Evolutionary conservation across 2,113 vertebrate genomes (phyloP).

Genomic region (Mesitornis unicolor): DNA sequence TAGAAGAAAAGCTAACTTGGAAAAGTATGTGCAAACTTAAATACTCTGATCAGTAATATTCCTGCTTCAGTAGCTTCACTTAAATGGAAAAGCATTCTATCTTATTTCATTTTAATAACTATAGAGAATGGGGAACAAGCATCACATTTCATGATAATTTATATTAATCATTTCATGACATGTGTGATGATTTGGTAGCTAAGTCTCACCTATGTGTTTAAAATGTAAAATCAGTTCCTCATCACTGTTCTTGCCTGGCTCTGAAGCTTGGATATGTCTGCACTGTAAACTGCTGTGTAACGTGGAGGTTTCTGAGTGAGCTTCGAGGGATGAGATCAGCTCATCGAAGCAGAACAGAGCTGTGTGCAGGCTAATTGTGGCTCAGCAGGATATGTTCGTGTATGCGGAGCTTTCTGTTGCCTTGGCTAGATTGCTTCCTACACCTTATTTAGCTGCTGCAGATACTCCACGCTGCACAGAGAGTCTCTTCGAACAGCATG

Average conservation of each 20-base stretch:
- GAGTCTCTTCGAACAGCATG: neutral
- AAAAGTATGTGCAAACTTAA: neutral
- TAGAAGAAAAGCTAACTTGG: neutral
- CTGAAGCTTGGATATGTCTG: neutral
- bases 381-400: neutral
- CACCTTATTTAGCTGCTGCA: neutral
- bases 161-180: constrained; percentile 33
- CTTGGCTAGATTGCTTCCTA: constrained; percentile 19
- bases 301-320: neutral
- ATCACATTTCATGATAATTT: neutral
- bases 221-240: neutral
- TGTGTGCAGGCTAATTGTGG: neutral
- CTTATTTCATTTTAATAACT: neutral
- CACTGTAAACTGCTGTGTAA: neutral
- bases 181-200: constrained; percentile 9
- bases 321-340: neutral
- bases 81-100: neutral
- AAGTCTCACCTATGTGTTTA: neutral
- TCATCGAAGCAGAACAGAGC: neutral
- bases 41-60: neutral
- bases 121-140: neutral
- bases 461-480: neutral
- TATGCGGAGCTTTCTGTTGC: neutral
- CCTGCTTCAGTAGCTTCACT: neutral
- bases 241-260: neutral